Conservation (phyloP, 2,113 vertebrate genomes). For the Pseudolaguvia tuberculata region DNA sequence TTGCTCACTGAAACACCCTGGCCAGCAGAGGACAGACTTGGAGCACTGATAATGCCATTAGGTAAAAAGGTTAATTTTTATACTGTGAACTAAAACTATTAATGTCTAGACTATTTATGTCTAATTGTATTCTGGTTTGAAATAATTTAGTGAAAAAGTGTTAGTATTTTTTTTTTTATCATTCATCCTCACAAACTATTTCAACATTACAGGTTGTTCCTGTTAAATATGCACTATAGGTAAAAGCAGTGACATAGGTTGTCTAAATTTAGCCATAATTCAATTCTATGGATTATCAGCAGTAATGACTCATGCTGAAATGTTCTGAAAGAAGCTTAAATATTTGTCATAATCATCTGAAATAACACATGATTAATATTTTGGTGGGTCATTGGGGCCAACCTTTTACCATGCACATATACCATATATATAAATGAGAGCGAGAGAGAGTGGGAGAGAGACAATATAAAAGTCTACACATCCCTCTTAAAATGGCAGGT, state of each 20-base stretch:
- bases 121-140: neutral
- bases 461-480: no score
- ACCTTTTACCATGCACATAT: neutral
- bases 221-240: neutral
- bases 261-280: neutral
- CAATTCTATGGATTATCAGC: neutral
- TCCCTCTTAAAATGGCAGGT: no score
- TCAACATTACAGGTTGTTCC: neutral
- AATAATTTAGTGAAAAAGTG: neutral
- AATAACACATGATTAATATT: neutral
- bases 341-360: neutral
- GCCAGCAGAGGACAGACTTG: constrained; percentile 59
- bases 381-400: neutral
- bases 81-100: neutral
- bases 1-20: neutral
- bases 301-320: neutral
- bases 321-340: neutral
- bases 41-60: constrained; percentile 8
- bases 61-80: no score
- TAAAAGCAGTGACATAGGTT: neutral
- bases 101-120: neutral
- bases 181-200: neutral
- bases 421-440: neutral
- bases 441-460: no score
- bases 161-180: neutral